Conservation (phyloP, 2,888 invertebrate species). For the Xanthostigma xanthostigma region DNA sequence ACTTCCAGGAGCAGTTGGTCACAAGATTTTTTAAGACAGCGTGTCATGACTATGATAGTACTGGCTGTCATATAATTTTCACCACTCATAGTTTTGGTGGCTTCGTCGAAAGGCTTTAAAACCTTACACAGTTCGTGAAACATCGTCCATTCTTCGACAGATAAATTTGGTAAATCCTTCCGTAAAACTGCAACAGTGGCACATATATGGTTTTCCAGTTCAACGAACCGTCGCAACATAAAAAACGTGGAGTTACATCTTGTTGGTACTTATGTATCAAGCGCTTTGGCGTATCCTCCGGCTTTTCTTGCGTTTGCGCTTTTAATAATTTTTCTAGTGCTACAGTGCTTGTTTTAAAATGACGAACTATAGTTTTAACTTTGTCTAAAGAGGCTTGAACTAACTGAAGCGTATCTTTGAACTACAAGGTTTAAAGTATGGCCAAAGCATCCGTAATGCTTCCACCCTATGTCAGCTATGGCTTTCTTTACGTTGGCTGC, state of each 20-base stretch:
- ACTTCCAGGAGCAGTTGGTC: too few relatives aligned
- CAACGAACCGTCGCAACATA: conserved; percentile 13
- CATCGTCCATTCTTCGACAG: neutral
- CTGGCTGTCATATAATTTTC: neutral
- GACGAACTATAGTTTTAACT: conserved; percentile 10
- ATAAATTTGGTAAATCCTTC: neutral
- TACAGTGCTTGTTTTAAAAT: conserved; percentile 15
- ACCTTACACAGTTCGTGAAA: neutral
- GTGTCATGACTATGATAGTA: neutral
- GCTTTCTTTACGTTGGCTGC: neutral
- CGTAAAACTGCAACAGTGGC: conserved; percentile 12
- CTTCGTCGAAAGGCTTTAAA: neutral
- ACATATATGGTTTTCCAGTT: conserved; percentile 13
- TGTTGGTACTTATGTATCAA: conserved; percentile 17
- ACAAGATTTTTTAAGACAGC: neutral
- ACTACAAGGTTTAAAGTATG: neutral
- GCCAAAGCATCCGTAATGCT: neutral
- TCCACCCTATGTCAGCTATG: neutral
- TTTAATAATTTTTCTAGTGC: conserved; percentile 11
- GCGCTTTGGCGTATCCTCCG: conserved; percentile 11
- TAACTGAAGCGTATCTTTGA: neutral
- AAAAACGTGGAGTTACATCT: conserved; percentile 15
- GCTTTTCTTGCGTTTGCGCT: conserved; percentile 11
- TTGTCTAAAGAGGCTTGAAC: neutral
- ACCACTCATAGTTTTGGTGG: neutral